Percentiles rank a stretch among this genome's conserved stretches.
Conservation (phyloP, 1,140 invertebrate species). For the Pogonomyrmex californicus region DNA sequence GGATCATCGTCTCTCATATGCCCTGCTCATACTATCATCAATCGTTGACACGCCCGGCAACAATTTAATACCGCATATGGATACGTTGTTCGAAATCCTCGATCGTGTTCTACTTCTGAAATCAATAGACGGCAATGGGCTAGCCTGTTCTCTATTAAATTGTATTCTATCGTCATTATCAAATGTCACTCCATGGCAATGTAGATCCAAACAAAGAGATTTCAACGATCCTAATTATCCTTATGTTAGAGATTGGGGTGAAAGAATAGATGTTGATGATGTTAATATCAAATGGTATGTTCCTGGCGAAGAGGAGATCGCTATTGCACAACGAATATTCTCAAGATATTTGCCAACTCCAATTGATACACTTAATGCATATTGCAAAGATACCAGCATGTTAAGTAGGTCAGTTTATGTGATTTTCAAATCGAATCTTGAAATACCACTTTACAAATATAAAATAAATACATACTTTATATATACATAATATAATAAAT, state of each 20-base stretch:
- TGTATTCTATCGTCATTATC: constrained; percentile 88
- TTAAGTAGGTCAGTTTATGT: constrained; percentile 77
- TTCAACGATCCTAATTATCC: constrained; percentile 91
- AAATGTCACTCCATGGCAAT: constrained; percentile 89
- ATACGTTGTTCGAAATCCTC: constrained; percentile 88
- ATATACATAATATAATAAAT: no score
- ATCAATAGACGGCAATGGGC: constrained; percentile 88
- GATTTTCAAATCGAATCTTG: constrained; percentile 1
- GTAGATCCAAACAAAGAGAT: constrained; percentile 88
- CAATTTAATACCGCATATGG: constrained; percentile 89
- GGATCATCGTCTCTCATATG: constrained; percentile 93
- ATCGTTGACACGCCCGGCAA: constrained; percentile 89
- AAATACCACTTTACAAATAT: neutral
- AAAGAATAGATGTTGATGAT: constrained; percentile 89
- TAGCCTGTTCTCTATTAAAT: constrained; percentile 87
- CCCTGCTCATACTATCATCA: constrained; percentile 92
- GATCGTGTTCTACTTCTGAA: constrained; percentile 89
- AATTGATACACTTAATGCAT: constrained; percentile 87
- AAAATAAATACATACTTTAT: neutral
- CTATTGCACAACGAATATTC: constrained; percentile 89
- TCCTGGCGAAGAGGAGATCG: constrained; percentile 91
- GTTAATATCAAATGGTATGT: constrained; percentile 93
- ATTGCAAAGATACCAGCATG: constrained; percentile 81
- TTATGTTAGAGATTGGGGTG: constrained; percentile 95
- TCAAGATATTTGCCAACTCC: constrained; percentile 89